Percentiles rank a stretch among this genome's conserved stretches.
These are phyloP conservation scores for Coregonus suidteri DNA, from an alignment of 2,797 vertebrate genomes.

Conservation along the genomic window DNA sequence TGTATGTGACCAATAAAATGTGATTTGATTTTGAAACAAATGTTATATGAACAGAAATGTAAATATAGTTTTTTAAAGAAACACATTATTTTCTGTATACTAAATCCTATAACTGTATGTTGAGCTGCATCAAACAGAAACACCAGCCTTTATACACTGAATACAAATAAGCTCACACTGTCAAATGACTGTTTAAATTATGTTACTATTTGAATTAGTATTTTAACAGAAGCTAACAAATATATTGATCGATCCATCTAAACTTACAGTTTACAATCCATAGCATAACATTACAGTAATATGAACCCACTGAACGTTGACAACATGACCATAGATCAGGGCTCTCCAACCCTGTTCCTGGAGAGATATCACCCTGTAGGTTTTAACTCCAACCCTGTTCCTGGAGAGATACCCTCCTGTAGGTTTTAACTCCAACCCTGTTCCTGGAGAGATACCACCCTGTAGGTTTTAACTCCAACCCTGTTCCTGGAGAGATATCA, in stretches of 20 bases:
- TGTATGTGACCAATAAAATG: too few species aligned
- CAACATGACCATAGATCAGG: constrained; percentile 10
- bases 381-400: too few species aligned
- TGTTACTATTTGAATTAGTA: background rate
- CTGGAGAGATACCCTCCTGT: too few species aligned
- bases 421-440: too few species aligned
- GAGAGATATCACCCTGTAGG: too few species aligned
- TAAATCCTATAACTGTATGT: background rate
- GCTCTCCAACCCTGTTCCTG: too few species aligned
- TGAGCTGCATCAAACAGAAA: constrained; percentile 3
- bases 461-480: too few species aligned
- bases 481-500: too few species aligned
- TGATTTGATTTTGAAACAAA: background rate
- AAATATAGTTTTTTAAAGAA: background rate
- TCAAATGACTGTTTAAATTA: background rate
- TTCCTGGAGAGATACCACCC: too few species aligned
- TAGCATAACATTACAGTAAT: constrained; percentile 8
- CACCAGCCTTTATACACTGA: background rate
- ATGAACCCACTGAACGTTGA: background rate
- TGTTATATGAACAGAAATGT: background rate
- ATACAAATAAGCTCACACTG: background rate
- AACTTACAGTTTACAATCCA: background rate
- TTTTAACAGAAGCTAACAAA: constrained; percentile 2
- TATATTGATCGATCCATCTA: constrained; percentile 1
- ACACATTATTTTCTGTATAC: background rate